Percentiles rank a stretch among this genome's conserved stretches.
Evolutionary conservation across 2,113 vertebrate genomes (phyloP).

Genomic region (Gulo gulo): DNA sequence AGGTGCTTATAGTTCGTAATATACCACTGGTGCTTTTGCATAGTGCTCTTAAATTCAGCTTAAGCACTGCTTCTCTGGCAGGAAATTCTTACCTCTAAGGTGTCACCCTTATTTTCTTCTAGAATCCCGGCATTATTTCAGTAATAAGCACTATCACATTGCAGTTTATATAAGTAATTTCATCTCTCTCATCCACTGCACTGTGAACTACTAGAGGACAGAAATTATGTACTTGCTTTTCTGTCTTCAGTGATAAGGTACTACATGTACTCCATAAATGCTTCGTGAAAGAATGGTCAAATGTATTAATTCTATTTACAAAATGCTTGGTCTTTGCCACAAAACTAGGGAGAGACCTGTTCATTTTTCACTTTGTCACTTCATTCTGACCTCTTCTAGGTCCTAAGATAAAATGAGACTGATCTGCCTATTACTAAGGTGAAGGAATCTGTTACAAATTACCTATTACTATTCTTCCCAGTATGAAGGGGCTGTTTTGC

Average conservation of each 20-base stretch:
- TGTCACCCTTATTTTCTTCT: not conserved
- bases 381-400: not conserved
- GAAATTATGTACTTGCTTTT: not conserved
- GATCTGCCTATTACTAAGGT: not conserved
- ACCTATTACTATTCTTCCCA: not conserved
- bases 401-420: not conserved
- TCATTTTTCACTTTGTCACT: slow-evolving; percentile 15
- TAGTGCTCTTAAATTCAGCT: not conserved
- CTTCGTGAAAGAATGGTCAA: slow-evolving; percentile 26
- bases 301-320: not conserved
- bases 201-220: not conserved
- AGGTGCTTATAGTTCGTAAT: not conserved
- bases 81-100: not conserved
- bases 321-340: not conserved
- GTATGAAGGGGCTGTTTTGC: not conserved
- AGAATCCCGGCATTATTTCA: not conserved
- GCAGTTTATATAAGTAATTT: not conserved
- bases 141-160: not conserved
- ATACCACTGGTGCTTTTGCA: not conserved
- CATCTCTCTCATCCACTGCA: not conserved
- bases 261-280: not conserved
- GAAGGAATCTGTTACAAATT: not conserved
- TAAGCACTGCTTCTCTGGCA: not conserved
- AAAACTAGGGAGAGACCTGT: slow-evolving; percentile 10
- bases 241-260: not conserved